A percentile compares a stretch with the other conserved stretches of the same genome.
Evolutionary conservation across 2,888 invertebrate genomes (phyloP).

Genomic region (Chalcis sispes): DNA sequence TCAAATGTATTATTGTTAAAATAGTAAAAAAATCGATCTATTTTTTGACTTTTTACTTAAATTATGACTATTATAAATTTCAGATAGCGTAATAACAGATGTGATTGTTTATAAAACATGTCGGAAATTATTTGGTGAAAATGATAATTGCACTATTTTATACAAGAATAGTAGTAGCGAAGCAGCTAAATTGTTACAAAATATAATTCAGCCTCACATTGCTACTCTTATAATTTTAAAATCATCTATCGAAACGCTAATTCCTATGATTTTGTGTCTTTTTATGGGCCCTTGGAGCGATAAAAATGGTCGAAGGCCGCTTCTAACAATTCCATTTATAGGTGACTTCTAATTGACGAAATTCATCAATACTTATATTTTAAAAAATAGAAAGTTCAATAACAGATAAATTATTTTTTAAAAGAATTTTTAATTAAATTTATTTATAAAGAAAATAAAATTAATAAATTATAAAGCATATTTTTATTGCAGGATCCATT

Average conservation of each 20-base stretch:
- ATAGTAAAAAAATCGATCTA: too few relatives aligned
- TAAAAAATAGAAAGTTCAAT: background rate
- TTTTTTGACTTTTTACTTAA: too few relatives aligned
- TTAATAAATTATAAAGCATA: background rate
- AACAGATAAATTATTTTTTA: background rate
- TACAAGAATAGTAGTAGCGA: constrained; percentile 78
- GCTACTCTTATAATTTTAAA: constrained; percentile 31
- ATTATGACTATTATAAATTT: constrained; percentile 60
- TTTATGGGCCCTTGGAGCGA: constrained; percentile 57
- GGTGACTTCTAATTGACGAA: constrained; percentile 30
- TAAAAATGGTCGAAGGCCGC: constrained; percentile 50
- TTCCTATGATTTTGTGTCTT: constrained; percentile 48
- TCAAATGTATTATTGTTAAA: too few relatives aligned
- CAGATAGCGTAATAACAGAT: constrained; percentile 81
- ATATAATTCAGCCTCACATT: constrained; percentile 45
- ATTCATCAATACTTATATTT: too few relatives aligned
- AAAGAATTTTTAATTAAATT: too few relatives aligned
- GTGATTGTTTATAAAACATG: constrained; percentile 84
- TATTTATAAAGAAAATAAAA: background rate
- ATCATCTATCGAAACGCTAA: constrained; percentile 48
- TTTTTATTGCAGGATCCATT: constrained; percentile 29
- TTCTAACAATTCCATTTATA: constrained; percentile 44
- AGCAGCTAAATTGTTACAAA: constrained; percentile 69
- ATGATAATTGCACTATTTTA: constrained; percentile 80
- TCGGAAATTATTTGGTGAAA: constrained; percentile 78